Percentiles rank a stretch among this genome's conserved stretches.
phyloP scores from a whole-genome alignment of 2,797 vertebrate species.

The Myotis daubentonii region DNA sequence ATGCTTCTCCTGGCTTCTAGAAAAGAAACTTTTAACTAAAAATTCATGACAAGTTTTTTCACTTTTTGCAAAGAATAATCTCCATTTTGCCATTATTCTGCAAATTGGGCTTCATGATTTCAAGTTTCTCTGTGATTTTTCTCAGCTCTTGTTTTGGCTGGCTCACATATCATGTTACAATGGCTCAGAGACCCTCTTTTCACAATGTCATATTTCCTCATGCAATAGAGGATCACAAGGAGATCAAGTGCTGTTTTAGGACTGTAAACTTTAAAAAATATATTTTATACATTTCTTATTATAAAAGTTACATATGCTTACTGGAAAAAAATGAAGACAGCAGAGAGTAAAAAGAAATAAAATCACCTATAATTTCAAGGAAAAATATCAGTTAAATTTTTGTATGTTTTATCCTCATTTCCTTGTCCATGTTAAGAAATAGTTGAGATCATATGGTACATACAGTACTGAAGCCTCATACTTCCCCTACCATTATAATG shows the following conservation, averaged over 20 bases:
- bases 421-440: not conserved
- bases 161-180: not conserved
- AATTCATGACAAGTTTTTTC: not conserved
- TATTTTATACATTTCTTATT: not conserved
- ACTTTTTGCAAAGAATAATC: not conserved
- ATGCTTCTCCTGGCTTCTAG: not conserved
- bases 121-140: not conserved
- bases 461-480: not conserved
- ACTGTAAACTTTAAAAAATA: not conserved
- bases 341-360: not conserved
- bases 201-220: not conserved
- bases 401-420: not conserved
- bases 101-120: not conserved
- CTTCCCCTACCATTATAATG: conserved; percentile 18
- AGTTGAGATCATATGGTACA: not conserved
- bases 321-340: not conserved
- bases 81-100: not conserved
- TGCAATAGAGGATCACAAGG: not conserved
- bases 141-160: not conserved
- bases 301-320: not conserved
- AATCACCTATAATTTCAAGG: not conserved
- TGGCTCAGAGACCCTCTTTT: not conserved
- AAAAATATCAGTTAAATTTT: not conserved
- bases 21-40: not conserved
- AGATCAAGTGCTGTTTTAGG: not conserved